Conservation (phyloP, 2,113 vertebrate species). For the Mungos mungo region DNA sequence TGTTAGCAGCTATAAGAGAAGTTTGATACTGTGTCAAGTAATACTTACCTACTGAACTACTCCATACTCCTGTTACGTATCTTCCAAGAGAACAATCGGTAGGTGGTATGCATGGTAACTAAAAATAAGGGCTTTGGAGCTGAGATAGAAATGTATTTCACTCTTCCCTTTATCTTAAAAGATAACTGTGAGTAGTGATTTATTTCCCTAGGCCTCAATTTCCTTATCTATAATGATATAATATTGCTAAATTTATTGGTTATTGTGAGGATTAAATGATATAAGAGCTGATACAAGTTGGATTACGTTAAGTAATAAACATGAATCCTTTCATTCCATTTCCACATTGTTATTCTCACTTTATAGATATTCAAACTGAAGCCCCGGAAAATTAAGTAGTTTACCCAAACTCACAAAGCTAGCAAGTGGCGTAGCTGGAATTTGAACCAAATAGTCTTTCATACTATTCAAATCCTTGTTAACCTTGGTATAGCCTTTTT, state of each 20-base stretch:
- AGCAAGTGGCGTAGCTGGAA: not conserved
- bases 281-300: not conserved
- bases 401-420: not conserved
- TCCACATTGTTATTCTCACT: not conserved
- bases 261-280: not conserved
- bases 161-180: not conserved
- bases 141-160: not conserved
- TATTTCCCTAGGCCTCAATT: not conserved
- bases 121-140: slow-evolving; percentile 24
- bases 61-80: not conserved
- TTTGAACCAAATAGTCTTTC: not conserved
- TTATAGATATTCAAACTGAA: not conserved
- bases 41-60: not conserved
- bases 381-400: not conserved
- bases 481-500: not conserved
- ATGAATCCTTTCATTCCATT: not conserved
- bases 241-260: not conserved
- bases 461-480: not conserved
- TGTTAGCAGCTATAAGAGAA: not conserved
- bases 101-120: not conserved
- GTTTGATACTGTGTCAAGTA: not conserved
- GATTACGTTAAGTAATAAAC: not conserved
- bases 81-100: not conserved
- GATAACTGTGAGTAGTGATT: not conserved
- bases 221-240: slow-evolving; percentile 1